These are phyloP conservation scores for Drosophila villosipedis DNA, from an alignment of 2,888 invertebrate species.

Conservation along the genomic window DNA sequence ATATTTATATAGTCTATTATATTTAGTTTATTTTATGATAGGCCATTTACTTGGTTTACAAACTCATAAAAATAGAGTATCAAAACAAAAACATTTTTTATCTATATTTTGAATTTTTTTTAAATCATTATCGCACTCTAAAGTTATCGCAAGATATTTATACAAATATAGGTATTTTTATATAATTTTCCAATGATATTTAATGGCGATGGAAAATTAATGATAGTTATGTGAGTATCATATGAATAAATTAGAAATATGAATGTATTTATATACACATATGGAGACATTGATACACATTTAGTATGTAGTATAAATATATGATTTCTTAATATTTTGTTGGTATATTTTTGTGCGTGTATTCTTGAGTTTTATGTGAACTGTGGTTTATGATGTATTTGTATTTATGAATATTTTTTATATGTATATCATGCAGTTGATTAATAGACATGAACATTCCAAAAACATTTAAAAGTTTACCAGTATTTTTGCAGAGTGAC, in stretches of 20 bases:
- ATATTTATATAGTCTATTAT: slow-evolving; percentile 37
- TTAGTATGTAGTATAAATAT: slow-evolving; percentile 22
- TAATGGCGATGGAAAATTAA: slow-evolving; percentile 65
- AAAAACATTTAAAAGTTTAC: slow-evolving; percentile 20
- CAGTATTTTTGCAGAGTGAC: slow-evolving; percentile 47
- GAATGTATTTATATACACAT: slow-evolving; percentile 36
- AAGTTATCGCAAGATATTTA: slow-evolving; percentile 53
- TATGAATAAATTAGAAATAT: slow-evolving; percentile 28
- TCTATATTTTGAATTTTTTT: background rate
- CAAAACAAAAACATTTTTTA: slow-evolving; percentile 20
- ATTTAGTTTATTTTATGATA: slow-evolving; percentile 19
- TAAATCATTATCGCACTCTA: slow-evolving; percentile 34
- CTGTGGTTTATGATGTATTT: slow-evolving; percentile 2
- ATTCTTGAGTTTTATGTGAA: slow-evolving; percentile 21
- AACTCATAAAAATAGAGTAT: slow-evolving; percentile 34
- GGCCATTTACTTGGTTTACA: slow-evolving; percentile 33
- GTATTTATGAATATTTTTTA: background rate
- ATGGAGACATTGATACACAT: slow-evolving; percentile 22
- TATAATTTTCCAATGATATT: slow-evolving; percentile 58
- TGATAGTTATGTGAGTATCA: slow-evolving; percentile 52
- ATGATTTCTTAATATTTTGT: slow-evolving; percentile 45
- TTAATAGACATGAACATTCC: slow-evolving; percentile 36
- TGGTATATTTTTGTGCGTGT: slow-evolving; percentile 74
- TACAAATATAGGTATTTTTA: slow-evolving; percentile 24
- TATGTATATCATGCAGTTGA: slow-evolving; percentile 28